Percentiles rank a stretch among this genome's conserved stretches.
phyloP scores from a whole-genome alignment of 1,140 invertebrate species.

The Laupala kohalensis region DNA sequence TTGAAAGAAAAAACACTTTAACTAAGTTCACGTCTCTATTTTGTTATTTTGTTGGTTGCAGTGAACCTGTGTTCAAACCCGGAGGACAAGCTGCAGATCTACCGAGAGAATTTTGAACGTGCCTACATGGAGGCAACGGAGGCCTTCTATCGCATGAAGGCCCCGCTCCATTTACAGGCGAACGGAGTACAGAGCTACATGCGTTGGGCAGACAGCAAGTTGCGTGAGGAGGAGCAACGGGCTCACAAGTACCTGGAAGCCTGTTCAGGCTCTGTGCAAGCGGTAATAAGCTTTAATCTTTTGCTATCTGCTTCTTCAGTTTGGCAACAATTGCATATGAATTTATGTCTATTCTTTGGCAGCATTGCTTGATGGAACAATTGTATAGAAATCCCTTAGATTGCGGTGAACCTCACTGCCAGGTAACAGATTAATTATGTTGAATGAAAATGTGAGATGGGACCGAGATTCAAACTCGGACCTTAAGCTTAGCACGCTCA shows the following conservation, averaged over 20 bases:
- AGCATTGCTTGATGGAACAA: no score
- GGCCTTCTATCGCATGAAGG: constrained; percentile 85
- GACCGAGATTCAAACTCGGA: no score
- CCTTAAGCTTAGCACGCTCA: no score
- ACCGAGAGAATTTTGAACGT: constrained; percentile 92
- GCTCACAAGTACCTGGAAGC: constrained; percentile 90
- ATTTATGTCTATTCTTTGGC: no score
- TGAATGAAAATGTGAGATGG: no score
- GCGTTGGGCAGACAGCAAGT: constrained; percentile 87
- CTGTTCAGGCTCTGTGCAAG: constrained; percentile 62
- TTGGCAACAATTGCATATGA: no score
- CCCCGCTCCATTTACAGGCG: constrained; percentile 69
- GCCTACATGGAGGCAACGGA: constrained; percentile 90
- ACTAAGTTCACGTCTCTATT: no score
- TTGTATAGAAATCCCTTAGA: no score
- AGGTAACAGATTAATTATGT: no score
- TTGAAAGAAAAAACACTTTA: no score
- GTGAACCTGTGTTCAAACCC: constrained; percentile 92
- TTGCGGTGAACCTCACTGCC: no score
- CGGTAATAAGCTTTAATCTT: constrained; percentile 26
- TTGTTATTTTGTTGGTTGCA: constrained; percentile 26
- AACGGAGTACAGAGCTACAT: constrained; percentile 97
- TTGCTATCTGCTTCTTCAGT: background rate
- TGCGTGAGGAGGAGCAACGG: constrained; percentile 88
- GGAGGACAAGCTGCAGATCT: constrained; percentile 87